These are phyloP conservation scores for Agrotis clavis DNA, from an alignment of 2,888 invertebrate genomes.

Conservation along the genomic window DNA sequence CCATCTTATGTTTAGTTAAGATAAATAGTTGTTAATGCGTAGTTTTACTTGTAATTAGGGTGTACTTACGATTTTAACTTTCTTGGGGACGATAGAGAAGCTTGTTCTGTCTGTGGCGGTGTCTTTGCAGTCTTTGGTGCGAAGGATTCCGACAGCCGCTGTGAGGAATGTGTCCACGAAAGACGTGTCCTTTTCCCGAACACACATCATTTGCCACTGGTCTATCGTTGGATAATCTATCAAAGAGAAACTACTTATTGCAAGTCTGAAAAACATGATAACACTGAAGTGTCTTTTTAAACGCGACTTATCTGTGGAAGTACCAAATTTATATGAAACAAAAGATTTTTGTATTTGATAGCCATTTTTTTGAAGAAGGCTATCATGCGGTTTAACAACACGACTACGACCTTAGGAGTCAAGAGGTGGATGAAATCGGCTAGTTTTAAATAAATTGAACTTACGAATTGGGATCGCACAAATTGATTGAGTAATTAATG, in stretches of 20 bases:
- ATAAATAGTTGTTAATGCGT: constrained; percentile 39
- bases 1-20: constrained; percentile 42
- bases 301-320: no score
- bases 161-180: constrained; percentile 96
- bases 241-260: constrained; percentile 45
- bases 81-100: constrained; percentile 94
- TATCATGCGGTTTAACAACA: no score
- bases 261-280: no score
- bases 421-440: no score
- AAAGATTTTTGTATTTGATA: no score
- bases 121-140: constrained; percentile 91
- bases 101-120: constrained; percentile 92
- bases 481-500: constrained; percentile 14
- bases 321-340: no score
- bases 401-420: no score
- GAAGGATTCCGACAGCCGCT: constrained; percentile 95
- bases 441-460: not conserved
- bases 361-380: no score
- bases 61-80: constrained; percentile 93
- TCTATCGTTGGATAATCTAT: constrained; percentile 93
- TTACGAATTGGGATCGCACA: constrained; percentile 4
- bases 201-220: constrained; percentile 95
- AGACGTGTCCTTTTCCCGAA: constrained; percentile 95
- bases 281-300: no score
- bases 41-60: constrained; percentile 22